Base-by-base conservation (phyloP, 2,888 invertebrate species). In the Pegoplata infirma region DNA sequence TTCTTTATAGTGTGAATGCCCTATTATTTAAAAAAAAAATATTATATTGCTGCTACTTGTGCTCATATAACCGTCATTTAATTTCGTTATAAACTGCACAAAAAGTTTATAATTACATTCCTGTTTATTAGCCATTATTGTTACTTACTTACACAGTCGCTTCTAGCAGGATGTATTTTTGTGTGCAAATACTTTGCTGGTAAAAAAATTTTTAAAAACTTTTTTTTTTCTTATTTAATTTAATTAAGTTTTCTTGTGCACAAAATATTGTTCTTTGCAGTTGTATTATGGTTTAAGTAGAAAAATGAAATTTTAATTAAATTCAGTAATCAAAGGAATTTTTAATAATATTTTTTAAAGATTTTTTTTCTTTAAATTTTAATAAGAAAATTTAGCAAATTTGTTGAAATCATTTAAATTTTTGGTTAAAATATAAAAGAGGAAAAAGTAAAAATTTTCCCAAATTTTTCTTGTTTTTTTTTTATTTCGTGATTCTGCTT, bases 81-180 rank as follows among this genome's bases (percentile, higher is more conserved):
- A 72, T 80, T 68, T 58, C 55, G 64, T 76, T 67, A 59, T 47
- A 46, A 66, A 58, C 63, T 63, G 61, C 49, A 75, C 58, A 68
- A 84, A 83, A 85, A 85, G 82, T 85, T 86, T 80, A 80, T 87
- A 87, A 87, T 87, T 87, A 82, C 86, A 87, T 87, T 87, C 86
- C 87, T 83, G 85, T 84, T 87, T 84, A 85, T 87, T 88, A 86
- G 85, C 80, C 83, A 76, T 83, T 82, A 86, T 87, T 88, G 87
- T 87, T 79, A 32, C n/a, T n/a, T n/a, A n/a, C n/a, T n/a, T n/a
- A n/a, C n/a, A n/a, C 46, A 28, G 40, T 25, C 7, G 58, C 46
- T 46, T 72, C 36, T 71, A 40, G 3, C 1, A 12, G 19, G n/a
- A 32, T 19, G 44, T 44, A 5, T 46, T 64, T 10, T 47, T 64